Conservation (phyloP, 2,888 invertebrate genomes). For the Ormyrus pomaceus region DNA sequence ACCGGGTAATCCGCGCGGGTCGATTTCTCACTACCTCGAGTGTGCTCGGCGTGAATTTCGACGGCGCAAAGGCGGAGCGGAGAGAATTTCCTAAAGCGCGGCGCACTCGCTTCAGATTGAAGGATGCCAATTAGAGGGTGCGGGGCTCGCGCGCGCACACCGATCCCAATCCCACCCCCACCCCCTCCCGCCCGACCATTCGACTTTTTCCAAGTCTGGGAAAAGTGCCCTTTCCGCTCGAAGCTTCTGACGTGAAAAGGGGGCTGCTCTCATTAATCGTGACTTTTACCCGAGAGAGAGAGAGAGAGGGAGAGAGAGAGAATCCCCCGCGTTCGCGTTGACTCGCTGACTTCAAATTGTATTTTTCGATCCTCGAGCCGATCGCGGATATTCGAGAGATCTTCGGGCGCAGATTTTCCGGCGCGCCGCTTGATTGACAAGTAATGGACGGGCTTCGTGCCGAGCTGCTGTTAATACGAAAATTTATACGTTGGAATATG, state of each 20-base stretch:
- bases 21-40: slow-evolving; percentile 23
- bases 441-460: too few species aligned
- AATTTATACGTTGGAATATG: too few species aligned
- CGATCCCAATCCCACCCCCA: too few species aligned
- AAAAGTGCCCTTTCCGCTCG: slow-evolving; percentile 3
- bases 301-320: too few species aligned
- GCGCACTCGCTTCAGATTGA: slow-evolving; percentile 8
- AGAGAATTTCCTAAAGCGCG: not conserved
- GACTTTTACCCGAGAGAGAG: slow-evolving; percentile 3
- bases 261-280: slow-evolving; percentile 24
- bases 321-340: too few species aligned
- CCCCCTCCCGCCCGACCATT: not conserved
- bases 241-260: slow-evolving; percentile 3
- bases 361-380: too few species aligned
- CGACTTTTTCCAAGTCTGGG: slow-evolving; percentile 2
- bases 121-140: slow-evolving; percentile 34
- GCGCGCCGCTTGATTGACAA: too few species aligned
- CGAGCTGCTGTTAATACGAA: too few species aligned
- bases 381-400: too few species aligned
- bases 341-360: too few species aligned
- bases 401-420: too few species aligned
- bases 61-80: not conserved
- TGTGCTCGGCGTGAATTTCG: slow-evolving; percentile 24
- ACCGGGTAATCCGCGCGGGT: slow-evolving; percentile 9
- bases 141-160: not conserved